Conservation (phyloP, 2,113 vertebrate genomes). For the Thermophis baileyi region DNA sequence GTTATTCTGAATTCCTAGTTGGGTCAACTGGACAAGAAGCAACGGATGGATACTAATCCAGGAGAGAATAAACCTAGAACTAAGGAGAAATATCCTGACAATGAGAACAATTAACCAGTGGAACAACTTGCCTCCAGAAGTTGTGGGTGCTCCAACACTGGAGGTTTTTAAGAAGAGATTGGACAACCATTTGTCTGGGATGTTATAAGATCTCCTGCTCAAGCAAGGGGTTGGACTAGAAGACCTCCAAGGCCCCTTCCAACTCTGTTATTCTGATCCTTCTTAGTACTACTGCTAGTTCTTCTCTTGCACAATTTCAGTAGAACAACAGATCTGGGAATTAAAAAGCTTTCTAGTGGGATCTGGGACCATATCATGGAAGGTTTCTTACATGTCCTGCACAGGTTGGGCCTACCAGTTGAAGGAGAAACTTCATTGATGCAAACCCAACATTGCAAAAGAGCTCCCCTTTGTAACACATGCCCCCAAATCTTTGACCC, state of each 20-base stretch:
- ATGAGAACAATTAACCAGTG: too few species aligned
- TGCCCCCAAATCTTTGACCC: neutral
- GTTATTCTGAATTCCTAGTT: neutral
- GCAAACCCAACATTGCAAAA: neutral
- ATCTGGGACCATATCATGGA: neutral
- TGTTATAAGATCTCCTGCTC: too few species aligned
- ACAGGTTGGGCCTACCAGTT: neutral
- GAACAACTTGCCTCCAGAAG: too few species aligned
- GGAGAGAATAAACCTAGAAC: too few species aligned
- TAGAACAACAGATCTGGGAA: neutral
- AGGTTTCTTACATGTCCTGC: neutral
- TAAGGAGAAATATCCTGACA: too few species aligned
- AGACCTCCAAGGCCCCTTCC: neutral
- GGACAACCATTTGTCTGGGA: too few species aligned
- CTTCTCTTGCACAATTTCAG: neutral
- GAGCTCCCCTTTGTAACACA: neutral
- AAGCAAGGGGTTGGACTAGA: too few species aligned
- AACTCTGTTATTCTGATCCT: neutral
- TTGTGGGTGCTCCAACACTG: too few species aligned
- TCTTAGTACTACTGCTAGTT: neutral
- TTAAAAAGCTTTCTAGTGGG: neutral
- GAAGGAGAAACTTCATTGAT: neutral
- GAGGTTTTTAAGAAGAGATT: too few species aligned
- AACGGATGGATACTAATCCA: too few species aligned
- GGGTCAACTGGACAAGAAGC: too few species aligned